These are phyloP conservation scores for Benitochromis conjunctus DNA, from an alignment of 2,113 vertebrate genomes.

Conservation along the genomic window DNA sequence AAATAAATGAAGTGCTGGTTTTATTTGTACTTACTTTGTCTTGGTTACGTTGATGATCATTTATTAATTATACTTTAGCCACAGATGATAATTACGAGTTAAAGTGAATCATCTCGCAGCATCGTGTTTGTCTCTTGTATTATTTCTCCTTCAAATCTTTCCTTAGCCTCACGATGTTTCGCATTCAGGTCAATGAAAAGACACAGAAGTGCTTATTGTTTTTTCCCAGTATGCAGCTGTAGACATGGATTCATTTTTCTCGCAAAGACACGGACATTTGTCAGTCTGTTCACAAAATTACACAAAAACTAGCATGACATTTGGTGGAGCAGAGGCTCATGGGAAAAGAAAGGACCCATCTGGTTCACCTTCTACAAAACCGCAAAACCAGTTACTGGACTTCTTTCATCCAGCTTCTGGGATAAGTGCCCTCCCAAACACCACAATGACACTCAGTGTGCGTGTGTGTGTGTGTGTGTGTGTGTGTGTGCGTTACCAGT, in stretches of 20 bases:
- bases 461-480: background rate
- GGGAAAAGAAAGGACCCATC: accelerated
- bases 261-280: accelerated
- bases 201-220: accelerated
- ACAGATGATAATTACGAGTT: background rate
- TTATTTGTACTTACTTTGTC: background rate
- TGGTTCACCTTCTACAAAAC: background rate
- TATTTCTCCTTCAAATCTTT: background rate
- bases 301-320: background rate
- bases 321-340: background rate
- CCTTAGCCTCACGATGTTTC: accelerated
- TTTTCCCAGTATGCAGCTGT: background rate
- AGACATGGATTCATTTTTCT: accelerated
- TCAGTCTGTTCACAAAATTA: background rate
- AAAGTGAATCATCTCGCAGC: background rate
- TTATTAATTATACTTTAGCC: background rate
- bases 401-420: background rate
- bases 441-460: background rate
- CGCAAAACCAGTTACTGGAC: accelerated
- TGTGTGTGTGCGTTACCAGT: slow-evolving; percentile 62
- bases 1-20: background rate
- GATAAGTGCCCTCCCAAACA: accelerated
- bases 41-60: accelerated
- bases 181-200: background rate
- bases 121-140: background rate